Evolutionary conservation across 2,113 vertebrate species (phyloP).

Genomic region (Motacilla tschutschensis): DNA sequence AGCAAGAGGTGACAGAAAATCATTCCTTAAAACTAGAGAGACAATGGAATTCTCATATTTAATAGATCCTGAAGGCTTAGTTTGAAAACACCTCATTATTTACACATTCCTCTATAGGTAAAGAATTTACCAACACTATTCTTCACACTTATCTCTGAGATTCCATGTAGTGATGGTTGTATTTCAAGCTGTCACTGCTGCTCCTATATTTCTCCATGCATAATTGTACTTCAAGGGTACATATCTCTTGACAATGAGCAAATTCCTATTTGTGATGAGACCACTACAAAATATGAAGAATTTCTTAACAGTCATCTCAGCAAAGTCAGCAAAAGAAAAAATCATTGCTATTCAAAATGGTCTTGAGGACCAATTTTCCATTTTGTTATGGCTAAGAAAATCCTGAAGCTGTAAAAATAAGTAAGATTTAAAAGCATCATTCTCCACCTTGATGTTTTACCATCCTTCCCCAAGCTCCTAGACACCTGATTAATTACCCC

Average conservation of each 20-base stretch:
- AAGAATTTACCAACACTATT: neutral
- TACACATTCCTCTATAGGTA: neutral
- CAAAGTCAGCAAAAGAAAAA: neutral
- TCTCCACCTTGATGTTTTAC: neutral
- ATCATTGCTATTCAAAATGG: neutral
- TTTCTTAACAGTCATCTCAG: neutral
- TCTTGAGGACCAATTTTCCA: neutral
- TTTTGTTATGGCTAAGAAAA: neutral
- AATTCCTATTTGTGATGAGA: neutral
- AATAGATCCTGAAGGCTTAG: neutral
- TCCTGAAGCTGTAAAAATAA: neutral
- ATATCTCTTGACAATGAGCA: neutral
- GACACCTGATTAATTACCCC: neutral
- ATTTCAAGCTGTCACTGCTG: neutral
- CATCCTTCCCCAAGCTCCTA: neutral
- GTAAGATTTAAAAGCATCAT: neutral
- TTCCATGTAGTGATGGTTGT: neutral
- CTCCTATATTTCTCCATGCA: neutral
- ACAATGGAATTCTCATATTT: neutral
- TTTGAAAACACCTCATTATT: constrained; percentile 9
- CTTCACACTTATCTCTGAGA: neutral
- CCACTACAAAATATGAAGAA: neutral
- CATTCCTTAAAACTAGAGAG: neutral
- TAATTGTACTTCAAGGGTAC: neutral
- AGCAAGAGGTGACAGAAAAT: neutral